Evolutionary conservation across 2,888 invertebrate genomes (phyloP).

Genomic region (Drosophila meridionalis): DNA sequence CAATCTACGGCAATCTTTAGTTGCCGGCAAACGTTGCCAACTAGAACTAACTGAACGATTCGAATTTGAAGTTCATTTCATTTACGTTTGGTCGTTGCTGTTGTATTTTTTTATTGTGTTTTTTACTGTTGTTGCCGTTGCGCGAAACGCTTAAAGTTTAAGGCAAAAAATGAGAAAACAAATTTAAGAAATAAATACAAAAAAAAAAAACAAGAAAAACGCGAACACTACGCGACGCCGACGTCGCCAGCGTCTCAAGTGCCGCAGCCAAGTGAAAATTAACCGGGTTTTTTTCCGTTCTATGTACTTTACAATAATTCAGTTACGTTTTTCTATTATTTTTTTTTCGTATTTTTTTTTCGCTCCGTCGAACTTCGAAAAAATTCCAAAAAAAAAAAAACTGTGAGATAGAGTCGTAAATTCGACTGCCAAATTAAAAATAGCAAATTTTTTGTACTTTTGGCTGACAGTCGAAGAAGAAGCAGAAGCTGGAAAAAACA

Average conservation of each 20-base stretch:
- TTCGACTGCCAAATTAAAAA: constrained; percentile 56
- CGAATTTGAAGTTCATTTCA: constrained; percentile 21
- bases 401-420: constrained; percentile 41
- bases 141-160: constrained; percentile 15
- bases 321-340: constrained; percentile 23
- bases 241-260: constrained; percentile 37
- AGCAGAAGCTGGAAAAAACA: constrained; percentile 20
- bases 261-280: constrained; percentile 50
- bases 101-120: constrained; percentile 16
- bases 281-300: constrained; percentile 57
- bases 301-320: constrained; percentile 47
- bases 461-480: constrained; percentile 39
- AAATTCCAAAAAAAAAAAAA: constrained; percentile 6
- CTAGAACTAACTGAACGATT: background rate
- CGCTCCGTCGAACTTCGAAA: constrained; percentile 26
- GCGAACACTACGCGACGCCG: constrained; percentile 8
- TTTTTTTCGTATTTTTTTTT: constrained; percentile 28
- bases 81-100: constrained; percentile 6
- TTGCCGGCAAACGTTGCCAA: constrained; percentile 16
- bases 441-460: constrained; percentile 27
- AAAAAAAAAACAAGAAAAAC: constrained; percentile 6
- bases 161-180: background rate
- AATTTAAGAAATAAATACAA: background rate
- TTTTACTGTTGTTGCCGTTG: constrained; percentile 8
- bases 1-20: background rate